These are phyloP conservation scores for Callyntrura guangdongensis DNA, from an alignment of 2,888 invertebrate genomes.

Conservation along the genomic window DNA sequence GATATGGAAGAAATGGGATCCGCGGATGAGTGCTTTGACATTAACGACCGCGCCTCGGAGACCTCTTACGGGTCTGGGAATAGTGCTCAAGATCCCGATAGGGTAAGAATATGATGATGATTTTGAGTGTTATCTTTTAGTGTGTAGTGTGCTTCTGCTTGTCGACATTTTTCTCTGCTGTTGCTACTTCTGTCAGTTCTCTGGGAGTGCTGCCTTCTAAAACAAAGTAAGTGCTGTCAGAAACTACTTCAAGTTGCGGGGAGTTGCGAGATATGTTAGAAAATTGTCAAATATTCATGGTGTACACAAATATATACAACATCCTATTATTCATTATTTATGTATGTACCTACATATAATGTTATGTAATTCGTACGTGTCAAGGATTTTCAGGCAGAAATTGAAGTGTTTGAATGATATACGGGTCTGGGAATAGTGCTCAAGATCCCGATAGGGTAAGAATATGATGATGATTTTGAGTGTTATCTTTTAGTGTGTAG, in stretches of 20 bases:
- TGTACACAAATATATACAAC: not conserved
- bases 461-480: conserved; percentile 15
- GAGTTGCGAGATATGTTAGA: not conserved
- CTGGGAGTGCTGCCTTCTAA: not conserved
- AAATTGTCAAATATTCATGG: conserved; percentile 40
- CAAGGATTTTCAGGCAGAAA: conserved; percentile 20
- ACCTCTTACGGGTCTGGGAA: conserved; percentile 98
- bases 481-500: not conserved
- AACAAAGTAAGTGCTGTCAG: conserved; percentile 29
- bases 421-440: conserved; percentile 96
- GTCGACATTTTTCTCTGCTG: not conserved
- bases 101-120: conserved; percentile 72
- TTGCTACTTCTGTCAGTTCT: not conserved
- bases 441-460: conserved; percentile 80
- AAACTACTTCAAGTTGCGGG: conserved; percentile 1
- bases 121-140: conserved; percentile 1
- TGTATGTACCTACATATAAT: not conserved
- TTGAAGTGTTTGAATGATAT: conserved; percentile 85
- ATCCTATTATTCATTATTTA: no score
- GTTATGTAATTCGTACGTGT: conserved; percentile 18
- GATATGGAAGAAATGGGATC: conserved; percentile 95
- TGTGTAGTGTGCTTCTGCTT: not conserved
- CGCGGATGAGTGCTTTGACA: conserved; percentile 94
- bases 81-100: conserved; percentile 87
- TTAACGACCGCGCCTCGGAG: conserved; percentile 94